phyloP scores from a whole-genome alignment of 1,140 invertebrate genomes.

The Calephelis nemesis region DNA sequence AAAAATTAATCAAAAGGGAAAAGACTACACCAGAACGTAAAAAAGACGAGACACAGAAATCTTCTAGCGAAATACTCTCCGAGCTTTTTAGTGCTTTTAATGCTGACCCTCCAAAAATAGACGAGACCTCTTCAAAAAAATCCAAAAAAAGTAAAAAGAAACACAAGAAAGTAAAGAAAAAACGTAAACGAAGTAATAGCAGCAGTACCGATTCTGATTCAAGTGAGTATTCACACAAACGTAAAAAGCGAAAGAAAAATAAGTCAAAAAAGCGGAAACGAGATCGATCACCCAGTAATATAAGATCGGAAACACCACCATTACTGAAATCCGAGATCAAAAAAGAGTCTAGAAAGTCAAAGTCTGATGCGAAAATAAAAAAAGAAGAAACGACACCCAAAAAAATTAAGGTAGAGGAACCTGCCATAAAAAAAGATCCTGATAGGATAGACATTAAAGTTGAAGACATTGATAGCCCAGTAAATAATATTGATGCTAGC shows the following conservation, averaged over 20 bases:
- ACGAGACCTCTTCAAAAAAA: constrained; percentile 54
- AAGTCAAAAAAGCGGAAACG: constrained; percentile 80
- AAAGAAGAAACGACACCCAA: constrained; percentile 7
- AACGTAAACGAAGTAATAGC: constrained; percentile 55
- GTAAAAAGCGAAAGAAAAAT: constrained; percentile 79
- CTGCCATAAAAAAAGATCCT: constrained; percentile 34
- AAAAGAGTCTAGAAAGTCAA: constrained; percentile 80
- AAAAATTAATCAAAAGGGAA: constrained; percentile 66
- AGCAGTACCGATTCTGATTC: constrained; percentile 50
- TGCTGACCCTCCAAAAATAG: constrained; percentile 80
- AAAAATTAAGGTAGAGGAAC: constrained; percentile 36
- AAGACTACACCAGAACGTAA: constrained; percentile 69
- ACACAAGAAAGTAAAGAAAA: constrained; percentile 71
- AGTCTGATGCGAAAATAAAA: constrained; percentile 60
- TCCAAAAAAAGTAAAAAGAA: constrained; percentile 68
- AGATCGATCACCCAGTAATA: constrained; percentile 67
- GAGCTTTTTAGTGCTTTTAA: constrained; percentile 88
- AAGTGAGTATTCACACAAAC: constrained; percentile 59
- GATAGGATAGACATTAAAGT: constrained; percentile 25
- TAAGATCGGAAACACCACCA: constrained; percentile 33
- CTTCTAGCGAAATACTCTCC: constrained; percentile 88
- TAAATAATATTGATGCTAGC: constrained; percentile 45
- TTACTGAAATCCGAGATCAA: constrained; percentile 68
- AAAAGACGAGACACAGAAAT: constrained; percentile 78
- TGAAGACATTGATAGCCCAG: constrained; percentile 24